A percentile compares a stretch with the other conserved stretches of the same genome.
phyloP scores from a whole-genome alignment of 2,113 vertebrate genomes.

The Pedetes capensis region DNA sequence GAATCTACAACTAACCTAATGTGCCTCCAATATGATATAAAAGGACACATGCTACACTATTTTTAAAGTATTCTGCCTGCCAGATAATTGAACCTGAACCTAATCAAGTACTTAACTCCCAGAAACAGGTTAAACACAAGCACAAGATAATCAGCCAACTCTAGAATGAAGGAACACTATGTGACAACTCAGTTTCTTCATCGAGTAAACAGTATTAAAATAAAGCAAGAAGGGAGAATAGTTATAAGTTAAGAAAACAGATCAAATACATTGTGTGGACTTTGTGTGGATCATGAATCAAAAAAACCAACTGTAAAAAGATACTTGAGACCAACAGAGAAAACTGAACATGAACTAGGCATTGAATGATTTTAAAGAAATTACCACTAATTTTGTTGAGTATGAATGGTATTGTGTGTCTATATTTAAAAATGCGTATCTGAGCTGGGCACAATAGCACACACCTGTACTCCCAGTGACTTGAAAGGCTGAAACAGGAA shows the following conservation, averaged over 20 bases:
- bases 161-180: neutral
- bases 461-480: no score
- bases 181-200: neutral
- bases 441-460: no score
- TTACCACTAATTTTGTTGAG: neutral
- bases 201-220: constrained; percentile 41
- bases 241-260: constrained; percentile 10
- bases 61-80: neutral
- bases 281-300: neutral
- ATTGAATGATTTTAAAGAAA: constrained; percentile 20
- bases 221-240: neutral
- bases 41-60: neutral
- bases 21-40: neutral
- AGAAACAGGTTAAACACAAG: neutral
- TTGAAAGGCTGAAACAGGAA: no score
- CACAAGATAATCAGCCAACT: neutral
- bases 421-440: neutral
- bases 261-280: neutral
- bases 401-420: neutral
- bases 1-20: constrained; percentile 19
- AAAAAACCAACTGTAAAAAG: constrained; percentile 14
- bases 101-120: constrained; percentile 15
- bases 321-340: neutral
- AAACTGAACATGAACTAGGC: neutral
- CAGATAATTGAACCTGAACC: constrained; percentile 3